Percentiles rank a stretch among this genome's conserved stretches.
These are phyloP conservation scores for Tinea trinotella DNA, from an alignment of 2,888 invertebrate genomes.

Conservation along the genomic window DNA sequence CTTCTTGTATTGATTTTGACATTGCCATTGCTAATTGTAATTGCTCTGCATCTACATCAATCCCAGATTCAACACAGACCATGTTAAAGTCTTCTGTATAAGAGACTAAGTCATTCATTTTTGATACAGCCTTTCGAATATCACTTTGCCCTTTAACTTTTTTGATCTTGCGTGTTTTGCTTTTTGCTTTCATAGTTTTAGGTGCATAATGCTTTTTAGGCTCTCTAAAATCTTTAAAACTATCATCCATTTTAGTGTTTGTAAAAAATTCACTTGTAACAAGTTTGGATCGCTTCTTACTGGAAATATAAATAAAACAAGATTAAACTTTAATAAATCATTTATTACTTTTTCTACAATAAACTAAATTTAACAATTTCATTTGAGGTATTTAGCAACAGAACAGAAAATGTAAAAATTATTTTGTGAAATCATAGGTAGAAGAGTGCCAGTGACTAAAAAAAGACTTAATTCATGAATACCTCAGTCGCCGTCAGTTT, in stretches of 20 bases:
- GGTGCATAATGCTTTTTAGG: constrained; percentile 37
- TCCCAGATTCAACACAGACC: constrained; percentile 51
- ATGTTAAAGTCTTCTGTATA: constrained; percentile 54
- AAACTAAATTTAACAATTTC: neutral
- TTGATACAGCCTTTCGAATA: constrained; percentile 45
- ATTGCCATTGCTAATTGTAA: constrained; percentile 78
- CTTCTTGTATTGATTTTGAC: constrained; percentile 72
- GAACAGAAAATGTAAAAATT: too few relatives aligned
- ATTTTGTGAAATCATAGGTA: too few relatives aligned
- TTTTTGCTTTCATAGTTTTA: constrained; percentile 29
- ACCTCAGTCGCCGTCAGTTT: too few relatives aligned
- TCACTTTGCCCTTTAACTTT: constrained; percentile 53
- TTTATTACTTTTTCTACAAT: neutral
- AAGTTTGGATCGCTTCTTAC: constrained; percentile 29
- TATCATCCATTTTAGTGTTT: constrained; percentile 51
- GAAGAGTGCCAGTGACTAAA: too few relatives aligned
- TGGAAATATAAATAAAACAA: constrained; percentile 25
- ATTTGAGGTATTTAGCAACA: too few relatives aligned
- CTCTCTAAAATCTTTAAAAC: constrained; percentile 50
- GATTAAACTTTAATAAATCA: neutral
- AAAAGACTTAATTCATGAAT: too few relatives aligned
- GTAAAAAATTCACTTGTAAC: constrained; percentile 54
- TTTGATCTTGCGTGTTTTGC: constrained; percentile 30
- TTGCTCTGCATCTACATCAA: constrained; percentile 76
- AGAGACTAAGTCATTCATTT: constrained; percentile 45